Conservation (phyloP, 2,888 invertebrate species). For the Eugnorisma glareosa region DNA sequence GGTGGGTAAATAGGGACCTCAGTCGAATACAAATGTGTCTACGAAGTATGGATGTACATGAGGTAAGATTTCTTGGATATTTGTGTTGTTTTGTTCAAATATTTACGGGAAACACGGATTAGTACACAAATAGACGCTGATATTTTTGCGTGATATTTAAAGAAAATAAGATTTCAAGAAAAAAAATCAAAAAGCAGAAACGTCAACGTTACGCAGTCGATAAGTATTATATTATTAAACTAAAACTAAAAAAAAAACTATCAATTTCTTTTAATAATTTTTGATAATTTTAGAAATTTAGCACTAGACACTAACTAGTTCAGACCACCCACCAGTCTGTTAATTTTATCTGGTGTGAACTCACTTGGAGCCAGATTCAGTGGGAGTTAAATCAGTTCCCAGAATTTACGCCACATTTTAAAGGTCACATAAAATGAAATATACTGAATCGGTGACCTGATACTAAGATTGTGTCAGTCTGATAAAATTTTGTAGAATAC, state of each 20-base stretch:
- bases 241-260: no score
- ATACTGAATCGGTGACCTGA: neutral
- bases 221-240: no score
- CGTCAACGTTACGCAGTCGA: no score
- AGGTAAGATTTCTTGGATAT: conserved; percentile 17
- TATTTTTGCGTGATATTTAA: neutral
- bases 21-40: conserved; percentile 28
- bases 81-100: conserved; percentile 22
- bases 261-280: no score
- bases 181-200: no score
- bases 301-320: no score
- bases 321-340: neutral
- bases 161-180: no score
- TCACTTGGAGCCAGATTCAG: neutral
- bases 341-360: neutral
- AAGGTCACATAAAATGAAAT: neutral
- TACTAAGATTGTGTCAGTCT: neutral
- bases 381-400: neutral
- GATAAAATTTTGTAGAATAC: neutral
- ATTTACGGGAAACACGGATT: neutral
- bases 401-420: neutral
- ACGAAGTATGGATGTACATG: neutral
- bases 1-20: conserved; percentile 27
- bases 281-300: no score
- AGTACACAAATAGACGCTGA: neutral